A percentile compares a stretch with the other conserved stretches of the same genome.
These are phyloP conservation scores for Anthopleura sola DNA, from an alignment of 64 coral and sea anemone genomes.

Conservation along the genomic window DNA sequence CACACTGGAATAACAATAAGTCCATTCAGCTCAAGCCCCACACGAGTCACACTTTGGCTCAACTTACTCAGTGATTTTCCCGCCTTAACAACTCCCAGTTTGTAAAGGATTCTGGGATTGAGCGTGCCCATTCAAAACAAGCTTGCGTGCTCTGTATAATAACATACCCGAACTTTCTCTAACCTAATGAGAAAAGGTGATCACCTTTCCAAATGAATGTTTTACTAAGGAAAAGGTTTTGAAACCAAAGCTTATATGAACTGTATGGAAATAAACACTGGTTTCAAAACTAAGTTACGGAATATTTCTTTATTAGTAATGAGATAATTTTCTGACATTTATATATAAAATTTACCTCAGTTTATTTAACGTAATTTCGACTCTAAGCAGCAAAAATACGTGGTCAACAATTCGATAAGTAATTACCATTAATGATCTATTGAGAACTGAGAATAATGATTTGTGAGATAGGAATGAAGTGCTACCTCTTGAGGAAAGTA, in stretches of 20 bases:
- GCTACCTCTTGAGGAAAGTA: background rate
- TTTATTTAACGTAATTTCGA: background rate
- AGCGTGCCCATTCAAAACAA: background rate
- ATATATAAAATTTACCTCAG: background rate
- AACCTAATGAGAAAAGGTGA: background rate
- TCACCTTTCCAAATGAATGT: background rate
- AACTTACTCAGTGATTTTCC: background rate
- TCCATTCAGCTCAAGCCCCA: background rate
- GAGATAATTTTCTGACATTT: background rate
- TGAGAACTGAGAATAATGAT: background rate
- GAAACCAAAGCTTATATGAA: background rate
- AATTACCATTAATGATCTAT: background rate
- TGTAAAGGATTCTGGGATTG: background rate
- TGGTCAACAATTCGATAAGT: background rate
- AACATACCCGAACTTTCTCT: background rate
- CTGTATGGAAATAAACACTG: background rate
- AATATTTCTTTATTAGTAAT: background rate
- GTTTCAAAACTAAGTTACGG: background rate
- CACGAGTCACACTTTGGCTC: background rate
- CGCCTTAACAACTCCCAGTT: background rate
- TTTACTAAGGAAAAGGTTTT: background rate
- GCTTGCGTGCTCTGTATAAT: background rate
- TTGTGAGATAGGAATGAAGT: background rate
- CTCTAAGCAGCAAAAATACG: background rate
- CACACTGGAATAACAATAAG: background rate